Base-by-base conservation (phyloP, 2,888 invertebrate genomes). In the Julus scandinavius region DNA sequence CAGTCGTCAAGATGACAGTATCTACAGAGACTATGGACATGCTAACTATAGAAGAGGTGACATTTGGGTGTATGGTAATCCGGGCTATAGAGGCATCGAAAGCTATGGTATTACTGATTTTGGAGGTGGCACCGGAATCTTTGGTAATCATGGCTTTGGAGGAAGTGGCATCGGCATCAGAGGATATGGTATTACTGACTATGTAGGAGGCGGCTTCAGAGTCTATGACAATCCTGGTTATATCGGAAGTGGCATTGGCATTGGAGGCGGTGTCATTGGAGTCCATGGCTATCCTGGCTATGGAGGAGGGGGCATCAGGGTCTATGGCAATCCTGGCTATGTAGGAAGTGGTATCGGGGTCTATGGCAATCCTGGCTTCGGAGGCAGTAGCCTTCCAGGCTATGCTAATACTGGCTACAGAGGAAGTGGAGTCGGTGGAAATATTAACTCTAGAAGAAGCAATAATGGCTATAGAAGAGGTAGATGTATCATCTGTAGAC, bases 321-420 rank as follows among this genome's bases (percentile, higher is more conserved):
- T 20, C n/a, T 17, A 38, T 85, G 85, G 85, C 5, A 6, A 41
- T 38, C 29, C 29, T 29, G 85, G 85, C 17, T 85, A 85, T 41
- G 85, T 9, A 85, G 40, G 40, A 9, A 41, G 85, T 85, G 85
- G 85, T 6, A n/a, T 29, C 41, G 85, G 85, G 38, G 20, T 29
- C 41, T n/a, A 41, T 29, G 40, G 20, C 20, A 6, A n/a, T n/a
- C 17, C 17, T 41, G 85, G n/a, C 17, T 17, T 7, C 40, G 85
- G 85, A 29, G 85, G 85, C 9, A n/a, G n/a, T 38, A 40, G 85
- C 41, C 15, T 29, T 40, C 15, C 15, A 29, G 85, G 85, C 20
- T 29, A 41, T 85, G 85, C 15, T 29, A 85, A n/a, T n/a, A 41
- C 29, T 85, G 11, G 11, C 85, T 85, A 85, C 85, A 40, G 85